Conservation (phyloP, 2,888 invertebrate genomes). For the Leptopilina syphax region DNA sequence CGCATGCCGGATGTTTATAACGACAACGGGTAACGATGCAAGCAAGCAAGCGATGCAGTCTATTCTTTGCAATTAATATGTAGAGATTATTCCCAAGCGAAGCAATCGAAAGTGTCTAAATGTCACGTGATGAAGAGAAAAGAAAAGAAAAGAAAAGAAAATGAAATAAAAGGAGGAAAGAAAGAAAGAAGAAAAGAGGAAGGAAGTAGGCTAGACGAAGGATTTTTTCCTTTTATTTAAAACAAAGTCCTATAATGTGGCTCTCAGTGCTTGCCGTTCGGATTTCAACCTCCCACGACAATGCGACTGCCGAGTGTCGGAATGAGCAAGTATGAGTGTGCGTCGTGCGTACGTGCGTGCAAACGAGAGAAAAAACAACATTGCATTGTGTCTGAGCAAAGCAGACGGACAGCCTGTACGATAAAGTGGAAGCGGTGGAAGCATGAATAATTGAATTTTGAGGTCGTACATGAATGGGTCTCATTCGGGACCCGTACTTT, state of each 20-base stretch:
- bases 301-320: conserved; percentile 65
- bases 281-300: conserved; percentile 75
- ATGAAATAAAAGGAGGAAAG: conserved; percentile 57
- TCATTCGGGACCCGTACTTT: conserved; percentile 30
- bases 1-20: conserved; percentile 27
- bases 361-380: conserved; percentile 57
- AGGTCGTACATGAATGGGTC: conserved; percentile 45
- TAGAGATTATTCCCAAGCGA: conserved; percentile 29
- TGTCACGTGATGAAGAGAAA: conserved; percentile 54
- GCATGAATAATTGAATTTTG: conserved; percentile 55
- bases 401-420: conserved; percentile 57
- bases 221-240: conserved; percentile 58
- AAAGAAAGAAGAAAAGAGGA: conserved; percentile 57
- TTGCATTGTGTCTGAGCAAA: conserved; percentile 67
- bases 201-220: conserved; percentile 63
- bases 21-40: conserved; percentile 18
- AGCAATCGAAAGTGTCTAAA: conserved; percentile 54
- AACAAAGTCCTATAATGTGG: conserved; percentile 57
- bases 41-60: conserved; percentile 28
- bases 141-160: conserved; percentile 50
- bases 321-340: conserved; percentile 61
- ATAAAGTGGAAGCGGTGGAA: conserved; percentile 57
- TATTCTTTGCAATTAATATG: background rate
- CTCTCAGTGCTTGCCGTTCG: conserved; percentile 57
- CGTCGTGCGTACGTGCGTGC: conserved; percentile 31